Percentiles rank a stretch among this genome's conserved stretches.
Conservation (phyloP, 2,888 invertebrate genomes). For the Athrips mouffetella region DNA sequence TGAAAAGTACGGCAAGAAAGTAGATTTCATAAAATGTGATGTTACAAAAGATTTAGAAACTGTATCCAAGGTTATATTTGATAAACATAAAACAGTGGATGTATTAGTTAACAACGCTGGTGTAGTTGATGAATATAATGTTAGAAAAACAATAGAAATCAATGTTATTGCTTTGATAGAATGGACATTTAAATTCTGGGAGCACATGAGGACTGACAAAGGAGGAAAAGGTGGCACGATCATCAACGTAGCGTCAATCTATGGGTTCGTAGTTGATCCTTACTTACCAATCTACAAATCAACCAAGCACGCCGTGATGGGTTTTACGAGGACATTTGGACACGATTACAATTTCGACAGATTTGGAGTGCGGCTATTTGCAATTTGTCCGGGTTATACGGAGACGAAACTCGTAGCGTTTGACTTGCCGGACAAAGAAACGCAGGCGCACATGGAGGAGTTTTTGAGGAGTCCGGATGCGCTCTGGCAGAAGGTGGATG, state of each 20-base stretch:
- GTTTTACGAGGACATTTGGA: slow-evolving; percentile 57
- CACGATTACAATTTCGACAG: slow-evolving; percentile 46
- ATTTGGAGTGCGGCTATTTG: slow-evolving; percentile 57
- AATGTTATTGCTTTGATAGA: slow-evolving; percentile 37
- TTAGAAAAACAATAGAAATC: slow-evolving; percentile 29
- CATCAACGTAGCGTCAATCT: slow-evolving; percentile 78
- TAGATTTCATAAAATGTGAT: slow-evolving; percentile 63
- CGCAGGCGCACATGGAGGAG: not conserved
- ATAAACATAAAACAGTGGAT: slow-evolving; percentile 41
- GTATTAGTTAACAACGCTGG: slow-evolving; percentile 57
- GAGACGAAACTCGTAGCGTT: not conserved
- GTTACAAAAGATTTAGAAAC: slow-evolving; percentile 59
- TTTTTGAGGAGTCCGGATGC: not conserved
- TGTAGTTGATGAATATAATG: slow-evolving; percentile 27
- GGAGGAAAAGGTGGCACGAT: slow-evolving; percentile 76
- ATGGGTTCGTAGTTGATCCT: slow-evolving; percentile 63
- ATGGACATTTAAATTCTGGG: slow-evolving; percentile 62
- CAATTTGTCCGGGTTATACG: slow-evolving; percentile 51
- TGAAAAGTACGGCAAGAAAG: slow-evolving; percentile 56
- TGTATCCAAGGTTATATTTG: slow-evolving; percentile 37
- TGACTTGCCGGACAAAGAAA: not conserved
- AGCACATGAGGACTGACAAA: slow-evolving; percentile 69
- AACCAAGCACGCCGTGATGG: slow-evolving; percentile 72
- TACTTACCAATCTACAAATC: slow-evolving; percentile 74
- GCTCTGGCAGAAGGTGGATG: slow-evolving; percentile 28